Conservation (phyloP, 2,888 invertebrate genomes). For the Pollenia amentaria region DNA sequence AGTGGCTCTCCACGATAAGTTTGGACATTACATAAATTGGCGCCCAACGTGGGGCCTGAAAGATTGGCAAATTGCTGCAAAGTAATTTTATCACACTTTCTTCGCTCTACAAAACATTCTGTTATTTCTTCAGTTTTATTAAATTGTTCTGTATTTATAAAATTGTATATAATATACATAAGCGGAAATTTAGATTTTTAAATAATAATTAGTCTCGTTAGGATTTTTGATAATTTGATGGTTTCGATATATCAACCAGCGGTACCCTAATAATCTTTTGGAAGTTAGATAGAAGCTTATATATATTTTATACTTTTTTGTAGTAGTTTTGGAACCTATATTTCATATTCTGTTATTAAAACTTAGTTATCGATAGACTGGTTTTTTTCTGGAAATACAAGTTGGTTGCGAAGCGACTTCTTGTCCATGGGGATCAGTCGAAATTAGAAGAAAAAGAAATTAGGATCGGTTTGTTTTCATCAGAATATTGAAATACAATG, state of each 20-base stretch:
- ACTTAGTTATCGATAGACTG: background rate
- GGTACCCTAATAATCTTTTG: background rate
- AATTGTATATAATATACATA: background rate
- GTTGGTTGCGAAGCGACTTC: background rate
- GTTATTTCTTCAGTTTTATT: background rate
- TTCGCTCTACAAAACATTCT: background rate
- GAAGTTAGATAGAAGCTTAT: background rate
- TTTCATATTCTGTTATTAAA: background rate
- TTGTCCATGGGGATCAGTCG: background rate
- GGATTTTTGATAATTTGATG: background rate
- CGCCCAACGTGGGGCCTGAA: background rate
- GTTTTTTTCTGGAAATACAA: background rate
- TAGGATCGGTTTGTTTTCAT: background rate
- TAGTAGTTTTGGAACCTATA: background rate
- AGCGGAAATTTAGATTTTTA: background rate
- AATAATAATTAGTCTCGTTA: background rate
- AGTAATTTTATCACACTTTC: background rate
- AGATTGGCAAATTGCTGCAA: background rate
- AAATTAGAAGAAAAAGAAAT: background rate
- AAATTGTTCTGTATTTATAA: background rate
- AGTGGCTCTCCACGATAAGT: too few relatives aligned
- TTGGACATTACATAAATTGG: too few relatives aligned
- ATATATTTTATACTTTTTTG: background rate
- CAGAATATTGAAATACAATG: background rate
- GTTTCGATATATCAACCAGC: background rate